Evolutionary conservation across 1,140 invertebrate species (phyloP), one percentile per base, ranked within the genome.

Genomic region (Plectrocnemia conspersa): DNA sequence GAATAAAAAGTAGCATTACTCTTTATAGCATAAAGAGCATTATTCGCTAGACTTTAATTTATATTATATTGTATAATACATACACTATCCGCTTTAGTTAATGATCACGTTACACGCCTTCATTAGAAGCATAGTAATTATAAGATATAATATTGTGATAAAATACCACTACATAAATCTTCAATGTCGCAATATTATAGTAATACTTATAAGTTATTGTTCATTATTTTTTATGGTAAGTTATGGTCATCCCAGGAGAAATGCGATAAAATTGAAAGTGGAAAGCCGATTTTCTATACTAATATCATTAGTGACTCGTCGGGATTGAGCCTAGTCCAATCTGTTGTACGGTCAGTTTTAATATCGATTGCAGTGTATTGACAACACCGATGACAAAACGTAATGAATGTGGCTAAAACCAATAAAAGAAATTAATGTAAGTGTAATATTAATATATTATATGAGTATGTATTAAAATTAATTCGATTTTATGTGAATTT

Each of bases 201-300:
- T 7, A 7, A 7, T 29, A 6, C 6, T 29, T 29, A 7, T 7
- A 29, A 29, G n/a, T 29, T 29, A n/a, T 29, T 29, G 27, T 29
- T 29, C 6, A n/a, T n/a, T 29, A 29, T 29, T 29, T 29, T n/a
- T 7, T 7, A 7, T 6, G n/a, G n/a, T 6, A 29, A 29, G n/a
- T 29, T 6, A 36, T 41, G 49, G 49, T 52, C 49, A 42, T 38
- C 24, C 23, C 49, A 32, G 3, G 36, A 19, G 27, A 23, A 52
- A 52, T 42, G 22, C 40, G 49, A 42, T 52, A 52, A 52, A 52
- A 52, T 10, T 52, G 49, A 52, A 23, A 52, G 49, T 27, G 49
- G 27, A 27, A 52, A 41, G 49, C 35, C n/a, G 40, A 36, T 29
- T 11, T 13, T 29, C n/a, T 52, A 40, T 11, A 27, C 49, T 42